Conservation (phyloP, 2,113 vertebrate genomes). For the Nasalis larvatus region DNA sequence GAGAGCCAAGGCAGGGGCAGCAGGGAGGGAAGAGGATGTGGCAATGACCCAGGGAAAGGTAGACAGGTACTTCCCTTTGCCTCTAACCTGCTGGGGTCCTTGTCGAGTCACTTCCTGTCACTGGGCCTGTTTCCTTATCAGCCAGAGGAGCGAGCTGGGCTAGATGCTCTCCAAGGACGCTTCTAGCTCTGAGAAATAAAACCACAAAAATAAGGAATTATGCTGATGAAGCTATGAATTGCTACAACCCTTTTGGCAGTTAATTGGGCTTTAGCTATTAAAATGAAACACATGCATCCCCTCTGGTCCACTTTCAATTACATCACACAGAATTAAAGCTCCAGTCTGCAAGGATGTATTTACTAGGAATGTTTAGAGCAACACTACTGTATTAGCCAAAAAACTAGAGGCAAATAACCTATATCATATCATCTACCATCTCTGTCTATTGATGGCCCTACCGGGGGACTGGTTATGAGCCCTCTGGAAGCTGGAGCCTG, state of each 20-base stretch:
- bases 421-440: not conserved
- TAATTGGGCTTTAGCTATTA: constrained; percentile 24
- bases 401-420: not conserved
- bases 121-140: not conserved
- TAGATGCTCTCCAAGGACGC: not conserved
- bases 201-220: constrained; percentile 8
- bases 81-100: not conserved
- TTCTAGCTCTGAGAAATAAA: constrained; percentile 9
- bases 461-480: rapidly evolving
- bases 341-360: not conserved
- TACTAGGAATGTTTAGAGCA: not conserved
- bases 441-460: not conserved
- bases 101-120: not conserved
- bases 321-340: not conserved
- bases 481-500: not conserved
- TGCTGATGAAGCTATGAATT: not conserved
- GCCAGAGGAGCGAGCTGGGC: not conserved
- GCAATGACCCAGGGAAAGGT: not conserved
- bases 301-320: constrained; percentile 13
- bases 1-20: not conserved
- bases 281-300: not conserved
- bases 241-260: not conserved
- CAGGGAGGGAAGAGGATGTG: not conserved
- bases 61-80: not conserved
- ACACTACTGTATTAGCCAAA: not conserved